Base-by-base conservation (phyloP, 2,113 vertebrate genomes). In the Chitala chitala region DNA sequence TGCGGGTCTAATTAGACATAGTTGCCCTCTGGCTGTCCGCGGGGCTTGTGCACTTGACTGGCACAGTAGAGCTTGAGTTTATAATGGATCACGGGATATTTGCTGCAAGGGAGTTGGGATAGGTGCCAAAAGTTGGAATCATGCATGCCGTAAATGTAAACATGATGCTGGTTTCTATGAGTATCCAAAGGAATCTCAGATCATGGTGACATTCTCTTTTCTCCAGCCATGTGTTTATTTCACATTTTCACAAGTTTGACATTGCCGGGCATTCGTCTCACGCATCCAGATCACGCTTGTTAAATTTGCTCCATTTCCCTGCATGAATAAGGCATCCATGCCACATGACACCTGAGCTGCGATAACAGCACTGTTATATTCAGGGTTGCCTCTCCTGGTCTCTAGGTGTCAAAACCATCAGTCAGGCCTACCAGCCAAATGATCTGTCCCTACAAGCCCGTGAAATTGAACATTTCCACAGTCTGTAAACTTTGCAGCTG, bases 401-500 rank as follows among this genome's bases (percentile, higher is more conserved):
- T 10, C 22, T 66, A 20, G 29, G 46, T 48, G 64, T 66, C 22
- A 66, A 44, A 6, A 26, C 1, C 8, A 36, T 33, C 40, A 66
- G 64, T 15, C 40, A 24, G 38, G 42, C 64, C 22, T 24, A n/a
- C 64, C 22, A 22, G 26, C 10, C 13, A 26, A 10, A 66, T 24
- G 40, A 46, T 68, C 24, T 3, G n/a, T 17, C 38, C 22, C 64
- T 24, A 5, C 26, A n/a, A 4, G 22, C 22, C 17, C 42, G 12
- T 46, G 40, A 68, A 68, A 68, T 48, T 68, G 42, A n/a, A 68
- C 64, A 46, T 68, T 44, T 68, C 40, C 40, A 48, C 42, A 26
- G 22, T 38, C 36, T 44, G 63, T 44, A 17, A n/a, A 17, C 63
- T 24, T 20, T 1, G 40, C 22, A 2, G n/a, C n/a, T 15, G n/a